A percentile compares a stretch with the other conserved stretches of the same genome.
These are phyloP conservation scores for Sphaeramia orbicularis DNA, from an alignment of 2,797 vertebrate genomes.

Conservation along the genomic window DNA sequence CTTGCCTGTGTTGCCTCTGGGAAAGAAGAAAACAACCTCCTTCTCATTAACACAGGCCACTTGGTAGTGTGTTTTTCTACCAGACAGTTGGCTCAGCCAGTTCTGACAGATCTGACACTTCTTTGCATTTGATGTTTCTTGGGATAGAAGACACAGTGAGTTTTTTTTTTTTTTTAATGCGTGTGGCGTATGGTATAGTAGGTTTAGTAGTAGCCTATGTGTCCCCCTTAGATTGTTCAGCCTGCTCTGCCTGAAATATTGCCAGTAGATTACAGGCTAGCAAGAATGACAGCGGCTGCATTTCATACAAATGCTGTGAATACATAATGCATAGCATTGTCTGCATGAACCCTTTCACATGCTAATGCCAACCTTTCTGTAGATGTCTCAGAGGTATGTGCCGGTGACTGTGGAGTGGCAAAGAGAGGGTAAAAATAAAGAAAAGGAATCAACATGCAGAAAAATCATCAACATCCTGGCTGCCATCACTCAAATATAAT, in stretches of 20 bases:
- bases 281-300: constrained; percentile 80
- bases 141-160: constrained; percentile 59
- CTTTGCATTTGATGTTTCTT: constrained; percentile 72
- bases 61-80: constrained; percentile 58
- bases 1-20: constrained; percentile 62
- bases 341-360: constrained; percentile 84
- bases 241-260: constrained; percentile 70
- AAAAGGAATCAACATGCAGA: constrained; percentile 53
- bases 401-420: constrained; percentile 63
- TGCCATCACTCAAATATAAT: constrained; percentile 53
- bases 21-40: constrained; percentile 65
- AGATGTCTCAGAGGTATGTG: constrained; percentile 81
- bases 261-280: constrained; percentile 79
- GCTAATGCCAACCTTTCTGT: constrained; percentile 84
- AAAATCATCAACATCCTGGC: constrained; percentile 38
- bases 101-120: constrained; percentile 77
- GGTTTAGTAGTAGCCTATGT: constrained; percentile 46
- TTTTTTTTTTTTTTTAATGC: constrained; percentile 44
- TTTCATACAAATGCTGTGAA: constrained; percentile 85
- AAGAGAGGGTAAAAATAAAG: constrained; percentile 56
- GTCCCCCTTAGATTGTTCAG: constrained; percentile 66
- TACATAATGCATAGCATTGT: constrained; percentile 85
- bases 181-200: constrained; percentile 32
- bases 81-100: constrained; percentile 69
- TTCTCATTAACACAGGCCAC: constrained; percentile 80